Evolutionary conservation across 2,797 vertebrate species (phyloP), one percentile per base, ranked within the genome.

Genomic region (Molossus alvarezi): DNA sequence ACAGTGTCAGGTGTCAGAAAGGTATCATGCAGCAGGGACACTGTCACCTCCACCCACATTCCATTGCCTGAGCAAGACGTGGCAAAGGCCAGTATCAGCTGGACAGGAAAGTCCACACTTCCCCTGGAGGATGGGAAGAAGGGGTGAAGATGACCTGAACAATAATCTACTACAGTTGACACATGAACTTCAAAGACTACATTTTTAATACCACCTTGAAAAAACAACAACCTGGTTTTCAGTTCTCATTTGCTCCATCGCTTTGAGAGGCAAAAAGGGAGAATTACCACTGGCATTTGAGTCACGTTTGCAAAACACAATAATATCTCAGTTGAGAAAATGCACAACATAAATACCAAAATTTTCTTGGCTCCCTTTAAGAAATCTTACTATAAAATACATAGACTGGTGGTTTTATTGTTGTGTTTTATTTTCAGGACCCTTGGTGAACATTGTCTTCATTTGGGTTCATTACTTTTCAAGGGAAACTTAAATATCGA

Each of bases 401-500:
- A 62, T 48, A 79, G 71, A 45, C 15, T 69, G 5, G 12, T 60
- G 15, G 0, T 88, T 72, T 86, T 67, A 45, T 91, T 92, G 2
- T 53, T 72, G 58, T 85, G n/a, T 80, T 97, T 95, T 97, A 76
- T 95, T 97, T 92, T 98, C 95, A 97, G 85, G 60, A 97, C 57
- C 82, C 79, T 97, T 97, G 29, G 95, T 91, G 55, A 96, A 96
- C 12, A 89, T 73, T 95, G 92, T 95, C 97, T 96, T 98, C 94
- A 97, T 98, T 97, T 91, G 84, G 55, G 84, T 81, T 95, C 95
- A 97, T 96, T 98, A 96, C 95, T 98, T 98, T 98, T 97, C 97
- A 96, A 98, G 89, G 93, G 96, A 96, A 94, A 41, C 92, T 86
- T 89, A 96, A 97, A 21, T 95, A 96, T 96, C 83, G 82, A 97